phyloP scores from a whole-genome alignment of 2,113 vertebrate genomes.

The Crotalus tigris region DNA sequence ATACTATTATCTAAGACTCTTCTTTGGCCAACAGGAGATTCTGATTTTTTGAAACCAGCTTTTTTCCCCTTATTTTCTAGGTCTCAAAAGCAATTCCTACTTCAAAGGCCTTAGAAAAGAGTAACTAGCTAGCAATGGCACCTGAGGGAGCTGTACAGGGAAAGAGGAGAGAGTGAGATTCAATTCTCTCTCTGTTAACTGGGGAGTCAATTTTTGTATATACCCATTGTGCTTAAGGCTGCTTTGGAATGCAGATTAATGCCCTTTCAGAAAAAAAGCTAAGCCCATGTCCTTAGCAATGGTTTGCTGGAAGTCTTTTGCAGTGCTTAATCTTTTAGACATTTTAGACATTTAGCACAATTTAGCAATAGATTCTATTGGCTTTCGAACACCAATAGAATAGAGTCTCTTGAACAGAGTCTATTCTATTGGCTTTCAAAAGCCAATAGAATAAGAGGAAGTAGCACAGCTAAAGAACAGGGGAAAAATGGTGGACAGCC shows the following conservation, averaged over 20 bases:
- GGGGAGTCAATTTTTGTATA: not conserved
- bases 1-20: not conserved
- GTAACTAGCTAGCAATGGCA: not conserved
- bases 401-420: too few species aligned
- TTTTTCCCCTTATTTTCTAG: not conserved
- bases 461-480: too few species aligned
- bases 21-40: not conserved
- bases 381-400: too few species aligned
- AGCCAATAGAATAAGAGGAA: too few species aligned
- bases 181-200: not conserved
- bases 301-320: not conserved
- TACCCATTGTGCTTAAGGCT: not conserved
- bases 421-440: too few species aligned
- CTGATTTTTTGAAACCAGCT: not conserved
- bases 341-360: not conserved
- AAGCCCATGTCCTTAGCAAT: not conserved
- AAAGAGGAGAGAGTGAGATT: not conserved
- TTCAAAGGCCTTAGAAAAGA: not conserved
- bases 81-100: not conserved
- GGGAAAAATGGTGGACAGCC: too few species aligned
- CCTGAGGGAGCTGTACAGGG: not conserved
- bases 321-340: not conserved
- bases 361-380: not conserved
- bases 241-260: not conserved
- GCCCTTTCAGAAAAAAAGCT: not conserved